These are phyloP conservation scores for Temnothorax longispinosus DNA, from an alignment of 1,140 invertebrate genomes.

Conservation along the genomic window DNA sequence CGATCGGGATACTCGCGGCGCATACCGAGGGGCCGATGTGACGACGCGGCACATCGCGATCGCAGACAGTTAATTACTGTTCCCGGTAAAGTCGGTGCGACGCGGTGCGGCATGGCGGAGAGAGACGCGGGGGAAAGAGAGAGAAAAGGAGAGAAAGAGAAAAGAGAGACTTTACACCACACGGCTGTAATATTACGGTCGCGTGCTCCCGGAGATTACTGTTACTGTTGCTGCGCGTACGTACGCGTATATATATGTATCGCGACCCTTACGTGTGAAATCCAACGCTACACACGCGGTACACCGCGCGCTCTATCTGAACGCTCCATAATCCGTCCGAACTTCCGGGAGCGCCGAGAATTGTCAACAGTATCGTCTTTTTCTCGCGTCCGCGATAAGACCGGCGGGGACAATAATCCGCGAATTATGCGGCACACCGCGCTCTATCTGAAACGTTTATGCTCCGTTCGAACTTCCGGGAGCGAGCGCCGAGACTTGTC, in stretches of 20 bases:
- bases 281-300: slow-evolving; percentile 26
- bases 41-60: slow-evolving; percentile 48
- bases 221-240: slow-evolving; percentile 24
- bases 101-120: neutral
- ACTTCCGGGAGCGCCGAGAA: slow-evolving; percentile 30
- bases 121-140: neutral
- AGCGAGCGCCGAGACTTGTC: slow-evolving; percentile 41
- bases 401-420: slow-evolving; percentile 43
- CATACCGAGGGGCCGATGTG: slow-evolving; percentile 34
- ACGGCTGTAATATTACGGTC: slow-evolving; percentile 57
- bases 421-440: neutral
- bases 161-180: slow-evolving; percentile 47
- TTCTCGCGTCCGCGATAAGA: slow-evolving; percentile 30
- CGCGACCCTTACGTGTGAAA: slow-evolving; percentile 30
- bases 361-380: slow-evolving; percentile 47
- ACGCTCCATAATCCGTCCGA: slow-evolving; percentile 35
- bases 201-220: slow-evolving; percentile 52
- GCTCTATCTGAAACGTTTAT: slow-evolving; percentile 17
- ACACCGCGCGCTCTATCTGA: neutral
- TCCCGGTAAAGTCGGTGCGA: slow-evolving; percentile 37
- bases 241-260: neutral
- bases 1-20: slow-evolving; percentile 13
- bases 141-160: neutral
- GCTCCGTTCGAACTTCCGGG: slow-evolving; percentile 33
- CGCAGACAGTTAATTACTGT: slow-evolving; percentile 56